These are phyloP conservation scores for Trematocara unimaculatum DNA, from an alignment of 2,113 vertebrate genomes.

Conservation along the genomic window DNA sequence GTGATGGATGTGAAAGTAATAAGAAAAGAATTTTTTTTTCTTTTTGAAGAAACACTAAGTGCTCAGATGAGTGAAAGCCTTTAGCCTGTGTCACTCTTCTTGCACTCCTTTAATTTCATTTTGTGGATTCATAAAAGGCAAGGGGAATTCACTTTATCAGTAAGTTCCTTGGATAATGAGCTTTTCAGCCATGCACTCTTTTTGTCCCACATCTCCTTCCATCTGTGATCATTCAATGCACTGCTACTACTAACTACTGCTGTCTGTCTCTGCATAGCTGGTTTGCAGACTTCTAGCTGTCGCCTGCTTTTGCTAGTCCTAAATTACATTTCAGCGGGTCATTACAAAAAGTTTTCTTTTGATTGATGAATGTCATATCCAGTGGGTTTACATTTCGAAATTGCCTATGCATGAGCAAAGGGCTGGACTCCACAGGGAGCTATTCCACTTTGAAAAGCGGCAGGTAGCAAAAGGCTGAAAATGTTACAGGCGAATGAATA, in stretches of 20 bases:
- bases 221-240: not conserved
- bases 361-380: not conserved
- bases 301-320: not conserved
- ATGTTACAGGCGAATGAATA: conserved; percentile 40
- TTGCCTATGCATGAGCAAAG: not conserved
- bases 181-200: not conserved
- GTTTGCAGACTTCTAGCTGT: not conserved
- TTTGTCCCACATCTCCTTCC: not conserved
- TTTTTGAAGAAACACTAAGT: not conserved
- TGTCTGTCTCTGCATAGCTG: not conserved
- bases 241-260: not conserved
- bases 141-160: not conserved
- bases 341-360: not conserved
- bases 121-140: not conserved
- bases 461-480: conserved; percentile 46
- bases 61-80: not conserved
- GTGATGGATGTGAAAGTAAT: not conserved
- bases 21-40: not conserved
- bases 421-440: conserved; percentile 10
- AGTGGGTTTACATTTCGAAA: not conserved
- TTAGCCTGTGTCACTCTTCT: not conserved
- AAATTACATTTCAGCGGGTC: not conserved
- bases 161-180: not conserved
- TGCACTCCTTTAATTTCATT: not conserved
- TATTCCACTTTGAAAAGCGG: conserved; percentile 21